Percentiles rank a stretch among this genome's conserved stretches.
Conservation (phyloP, 2,888 invertebrate genomes). For the Drosophila mimica region DNA sequence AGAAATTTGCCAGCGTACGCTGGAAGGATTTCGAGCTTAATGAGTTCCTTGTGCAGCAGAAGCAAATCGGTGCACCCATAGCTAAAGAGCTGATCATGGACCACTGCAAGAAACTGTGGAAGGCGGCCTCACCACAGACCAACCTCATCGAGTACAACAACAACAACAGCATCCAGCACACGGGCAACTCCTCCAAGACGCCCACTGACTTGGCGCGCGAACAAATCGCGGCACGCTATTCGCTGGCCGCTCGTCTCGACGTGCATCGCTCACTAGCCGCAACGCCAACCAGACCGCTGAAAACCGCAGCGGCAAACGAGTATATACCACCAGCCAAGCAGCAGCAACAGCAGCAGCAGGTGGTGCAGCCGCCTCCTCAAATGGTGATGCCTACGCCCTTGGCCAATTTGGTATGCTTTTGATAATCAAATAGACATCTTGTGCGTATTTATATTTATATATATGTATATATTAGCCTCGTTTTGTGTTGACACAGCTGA, state of each 20-base stretch:
- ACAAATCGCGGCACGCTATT: constrained; percentile 70
- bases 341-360: constrained; percentile 19
- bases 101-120: constrained; percentile 81
- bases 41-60: constrained; percentile 83
- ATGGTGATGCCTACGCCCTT: constrained; percentile 44
- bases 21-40: constrained; percentile 83
- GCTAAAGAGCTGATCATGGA: constrained; percentile 79
- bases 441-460: background rate
- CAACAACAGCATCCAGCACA: constrained; percentile 60
- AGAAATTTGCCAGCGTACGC: constrained; percentile 82
- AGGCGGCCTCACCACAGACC: constrained; percentile 54
- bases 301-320: constrained; percentile 35
- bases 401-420: constrained; percentile 58
- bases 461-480: background rate
- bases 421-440: background rate
- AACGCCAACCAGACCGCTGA: constrained; percentile 41
- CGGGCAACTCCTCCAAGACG: constrained; percentile 40
- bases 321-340: constrained; percentile 42
- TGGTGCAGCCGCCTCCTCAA: constrained; percentile 24
- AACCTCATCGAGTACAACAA: constrained; percentile 57
- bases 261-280: constrained; percentile 63
- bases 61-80: constrained; percentile 82
- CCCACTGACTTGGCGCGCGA: constrained; percentile 71
- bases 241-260: constrained; percentile 74
- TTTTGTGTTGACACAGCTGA: background rate